phyloP scores from a whole-genome alignment of 2,888 invertebrate genomes.

The Reticulitermes lucifugus region DNA sequence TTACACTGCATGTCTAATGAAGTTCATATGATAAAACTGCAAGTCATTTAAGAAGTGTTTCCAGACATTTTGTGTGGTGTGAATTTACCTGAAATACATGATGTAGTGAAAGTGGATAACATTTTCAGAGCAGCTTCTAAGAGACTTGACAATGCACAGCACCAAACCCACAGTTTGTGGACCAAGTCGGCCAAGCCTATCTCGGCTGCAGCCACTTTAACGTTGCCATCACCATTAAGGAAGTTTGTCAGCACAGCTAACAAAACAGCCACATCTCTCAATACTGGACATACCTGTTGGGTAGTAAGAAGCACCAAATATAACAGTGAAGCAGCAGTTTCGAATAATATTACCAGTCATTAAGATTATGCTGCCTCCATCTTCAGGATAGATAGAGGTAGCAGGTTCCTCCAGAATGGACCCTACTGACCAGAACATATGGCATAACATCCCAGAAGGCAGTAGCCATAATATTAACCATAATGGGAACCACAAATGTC shows the following conservation, averaged over 20 bases:
- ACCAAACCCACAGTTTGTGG: conserved; percentile 77
- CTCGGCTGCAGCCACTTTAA: conserved; percentile 69
- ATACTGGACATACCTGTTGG: conserved; percentile 64
- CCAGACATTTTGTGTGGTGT: too few species aligned
- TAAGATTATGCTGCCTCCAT: too few species aligned
- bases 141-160: conserved; percentile 69
- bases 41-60: too few species aligned
- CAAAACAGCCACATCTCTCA: conserved; percentile 70
- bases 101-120: conserved; percentile 72
- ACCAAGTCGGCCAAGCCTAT: conserved; percentile 70
- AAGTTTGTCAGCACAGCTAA: conserved; percentile 71
- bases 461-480: too few species aligned
- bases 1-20: too few species aligned
- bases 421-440: too few species aligned
- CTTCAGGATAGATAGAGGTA: too few species aligned
- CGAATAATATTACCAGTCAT: too few species aligned
- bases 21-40: too few species aligned
- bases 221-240: conserved; percentile 67
- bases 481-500: too few species aligned
- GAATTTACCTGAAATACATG: conserved; percentile 70
- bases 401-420: too few species aligned
- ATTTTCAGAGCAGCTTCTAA: conserved; percentile 69
- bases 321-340: background rate
- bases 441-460: too few species aligned
- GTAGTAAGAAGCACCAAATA: background rate